These are phyloP conservation scores for Perdita meconis DNA, from an alignment of 2,888 invertebrate species.

Conservation along the genomic window DNA sequence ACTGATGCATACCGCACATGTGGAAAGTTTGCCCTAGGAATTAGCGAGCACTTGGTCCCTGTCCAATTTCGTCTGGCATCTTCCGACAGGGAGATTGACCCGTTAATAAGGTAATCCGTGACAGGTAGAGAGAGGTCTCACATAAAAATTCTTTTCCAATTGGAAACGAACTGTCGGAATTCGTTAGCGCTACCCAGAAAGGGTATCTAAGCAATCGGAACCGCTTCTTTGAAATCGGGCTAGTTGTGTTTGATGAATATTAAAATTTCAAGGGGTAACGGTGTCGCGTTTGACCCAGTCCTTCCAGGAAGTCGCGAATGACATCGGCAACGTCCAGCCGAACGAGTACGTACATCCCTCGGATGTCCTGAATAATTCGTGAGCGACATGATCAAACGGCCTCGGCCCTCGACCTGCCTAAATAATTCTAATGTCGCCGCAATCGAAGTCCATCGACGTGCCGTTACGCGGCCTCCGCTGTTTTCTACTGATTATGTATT, in stretches of 20 bases:
- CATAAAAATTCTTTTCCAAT: constrained; percentile 43
- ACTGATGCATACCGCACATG: too few relatives aligned
- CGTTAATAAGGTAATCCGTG: constrained; percentile 15
- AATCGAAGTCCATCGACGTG: constrained; percentile 53
- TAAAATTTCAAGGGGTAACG: constrained; percentile 50
- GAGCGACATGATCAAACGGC: constrained; percentile 55
- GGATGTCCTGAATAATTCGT: constrained; percentile 55
- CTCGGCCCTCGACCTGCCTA: constrained; percentile 35
- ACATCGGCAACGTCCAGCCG: constrained; percentile 52
- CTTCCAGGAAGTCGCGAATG: constrained; percentile 49
- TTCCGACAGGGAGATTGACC: background rate
- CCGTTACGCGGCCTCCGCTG: constrained; percentile 51
- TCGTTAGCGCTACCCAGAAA: constrained; percentile 17
- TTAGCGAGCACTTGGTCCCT: background rate
- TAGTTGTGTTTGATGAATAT: constrained; percentile 57
- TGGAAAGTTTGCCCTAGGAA: too few relatives aligned
- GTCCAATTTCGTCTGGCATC: background rate
- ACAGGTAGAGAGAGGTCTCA: constrained; percentile 8
- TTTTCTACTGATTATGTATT: constrained; percentile 70
- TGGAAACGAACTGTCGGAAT: constrained; percentile 46
- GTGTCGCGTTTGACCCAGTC: constrained; percentile 37
- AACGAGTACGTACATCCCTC: constrained; percentile 45
- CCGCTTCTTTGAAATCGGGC: constrained; percentile 42
- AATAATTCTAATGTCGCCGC: constrained; percentile 65
- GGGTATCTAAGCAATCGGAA: constrained; percentile 23